phyloP scores from a whole-genome alignment of 2,797 vertebrate genomes.

The Mus spretus region DNA sequence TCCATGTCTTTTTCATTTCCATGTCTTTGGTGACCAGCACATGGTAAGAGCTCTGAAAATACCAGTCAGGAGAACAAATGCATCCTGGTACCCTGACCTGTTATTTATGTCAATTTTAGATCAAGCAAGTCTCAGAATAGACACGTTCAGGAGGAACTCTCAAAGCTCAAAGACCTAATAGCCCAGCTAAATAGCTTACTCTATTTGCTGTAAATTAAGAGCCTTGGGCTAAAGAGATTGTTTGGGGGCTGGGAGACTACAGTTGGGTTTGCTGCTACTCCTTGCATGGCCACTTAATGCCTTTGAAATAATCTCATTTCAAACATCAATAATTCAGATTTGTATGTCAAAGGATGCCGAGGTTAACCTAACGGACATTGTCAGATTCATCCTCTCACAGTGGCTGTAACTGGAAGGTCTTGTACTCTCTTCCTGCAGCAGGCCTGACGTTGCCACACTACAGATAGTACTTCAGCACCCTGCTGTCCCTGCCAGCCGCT shows the following conservation, averaged over 20 bases:
- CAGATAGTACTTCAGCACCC: background rate
- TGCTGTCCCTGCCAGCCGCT: background rate
- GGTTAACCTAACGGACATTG: constrained; percentile 51
- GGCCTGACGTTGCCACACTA: background rate
- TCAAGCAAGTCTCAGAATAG: constrained; percentile 54
- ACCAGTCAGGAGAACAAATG: background rate
- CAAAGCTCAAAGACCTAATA: constrained; percentile 14
- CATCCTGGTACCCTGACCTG: background rate
- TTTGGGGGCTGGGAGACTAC: constrained; percentile 26
- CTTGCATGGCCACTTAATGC: constrained; percentile 60
- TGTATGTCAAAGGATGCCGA: constrained; percentile 71
- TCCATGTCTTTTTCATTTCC: background rate
- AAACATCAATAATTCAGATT: constrained; percentile 61
- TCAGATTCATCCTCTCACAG: constrained; percentile 42
- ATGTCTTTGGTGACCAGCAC: background rate
- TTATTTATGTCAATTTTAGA: constrained; percentile 47
- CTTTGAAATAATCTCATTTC: constrained; percentile 76
- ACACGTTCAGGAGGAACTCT: constrained; percentile 24
- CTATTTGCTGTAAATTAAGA: constrained; percentile 73
- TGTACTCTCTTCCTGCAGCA: constrained; percentile 3
- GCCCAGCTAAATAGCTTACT: constrained; percentile 16
- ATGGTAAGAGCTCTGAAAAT: background rate
- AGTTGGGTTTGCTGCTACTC: constrained; percentile 47
- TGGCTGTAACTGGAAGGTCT: background rate
- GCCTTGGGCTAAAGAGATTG: constrained; percentile 46